A percentile compares a stretch with the other conserved stretches of the same genome.
phyloP scores from a whole-genome alignment of 2,113 vertebrate species.

The Callionymus lyra region DNA sequence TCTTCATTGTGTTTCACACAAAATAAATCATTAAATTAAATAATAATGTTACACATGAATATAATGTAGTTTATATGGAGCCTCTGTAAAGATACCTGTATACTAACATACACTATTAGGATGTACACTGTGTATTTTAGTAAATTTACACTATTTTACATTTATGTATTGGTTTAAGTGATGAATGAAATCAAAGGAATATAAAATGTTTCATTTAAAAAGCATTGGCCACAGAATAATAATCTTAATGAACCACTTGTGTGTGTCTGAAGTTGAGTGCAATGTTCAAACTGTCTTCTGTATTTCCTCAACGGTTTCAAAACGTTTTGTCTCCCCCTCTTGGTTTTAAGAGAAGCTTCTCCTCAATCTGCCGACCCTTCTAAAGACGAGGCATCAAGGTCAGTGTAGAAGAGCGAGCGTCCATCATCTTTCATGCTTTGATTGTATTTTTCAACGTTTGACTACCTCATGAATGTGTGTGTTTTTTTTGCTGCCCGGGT shows the following conservation, averaged over 20 bases:
- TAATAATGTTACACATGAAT: too few relatives aligned
- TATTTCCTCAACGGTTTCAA: background rate
- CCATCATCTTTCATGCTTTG: conserved; percentile 21
- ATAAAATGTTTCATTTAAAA: too few relatives aligned
- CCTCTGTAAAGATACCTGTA: conserved; percentile 1
- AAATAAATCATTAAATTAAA: conserved; percentile 10
- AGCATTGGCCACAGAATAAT: too few relatives aligned
- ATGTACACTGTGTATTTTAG: too few relatives aligned
- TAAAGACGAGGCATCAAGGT: background rate
- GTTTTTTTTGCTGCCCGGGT: conserved; percentile 7
- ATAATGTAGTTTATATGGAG: background rate
- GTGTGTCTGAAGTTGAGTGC: background rate
- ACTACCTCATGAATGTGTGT: conserved; percentile 83
- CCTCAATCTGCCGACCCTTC: background rate
- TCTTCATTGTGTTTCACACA: conserved; percentile 4
- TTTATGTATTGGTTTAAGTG: too few relatives aligned
- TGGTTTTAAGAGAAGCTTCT: background rate
- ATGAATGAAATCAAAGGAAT: too few relatives aligned
- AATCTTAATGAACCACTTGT: too few relatives aligned
- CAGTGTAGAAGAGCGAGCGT: conserved; percentile 19
- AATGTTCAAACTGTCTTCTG: background rate
- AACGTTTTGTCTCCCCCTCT: background rate
- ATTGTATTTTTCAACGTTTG: conserved; percentile 69
- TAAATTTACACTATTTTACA: too few relatives aligned
- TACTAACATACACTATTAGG: background rate